Percentiles rank a stretch among this genome's conserved stretches.
Evolutionary conservation across 2,113 vertebrate genomes (phyloP).

Genomic region (Misgurnus anguillicaudatus): DNA sequence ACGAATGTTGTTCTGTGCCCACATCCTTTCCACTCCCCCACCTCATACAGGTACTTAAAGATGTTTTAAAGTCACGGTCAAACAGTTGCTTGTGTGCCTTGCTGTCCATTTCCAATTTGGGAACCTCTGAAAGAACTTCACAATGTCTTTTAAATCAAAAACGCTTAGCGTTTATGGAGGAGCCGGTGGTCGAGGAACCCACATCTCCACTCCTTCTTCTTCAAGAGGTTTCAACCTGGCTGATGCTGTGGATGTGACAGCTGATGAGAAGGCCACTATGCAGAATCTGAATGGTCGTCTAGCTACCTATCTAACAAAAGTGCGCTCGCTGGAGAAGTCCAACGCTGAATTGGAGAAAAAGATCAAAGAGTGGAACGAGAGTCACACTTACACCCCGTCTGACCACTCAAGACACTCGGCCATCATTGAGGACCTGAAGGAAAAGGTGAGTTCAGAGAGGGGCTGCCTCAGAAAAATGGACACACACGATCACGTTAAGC

Average conservation of each 20-base stretch:
- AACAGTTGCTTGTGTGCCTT: background rate
- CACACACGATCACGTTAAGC: too few species aligned
- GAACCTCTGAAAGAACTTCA: conserved; percentile 19
- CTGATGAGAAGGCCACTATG: conserved; percentile 74
- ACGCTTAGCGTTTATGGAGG: conserved; percentile 69
- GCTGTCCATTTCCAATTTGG: background rate
- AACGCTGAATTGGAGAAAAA: conserved; percentile 67
- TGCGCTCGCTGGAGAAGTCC: conserved; percentile 67
- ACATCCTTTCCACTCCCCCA: background rate
- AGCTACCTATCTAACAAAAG: conserved; percentile 71
- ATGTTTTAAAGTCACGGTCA: background rate
- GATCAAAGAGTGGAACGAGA: conserved; percentile 67
- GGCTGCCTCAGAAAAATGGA: too few species aligned
- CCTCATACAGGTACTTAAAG: conserved; percentile 54
- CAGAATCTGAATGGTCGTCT: conserved; percentile 76
- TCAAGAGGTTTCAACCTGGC: conserved; percentile 50
- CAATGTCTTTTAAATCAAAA: conserved; percentile 64
- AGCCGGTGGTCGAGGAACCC: conserved; percentile 64
- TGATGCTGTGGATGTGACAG: conserved; percentile 59
- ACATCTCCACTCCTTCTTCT: conserved; percentile 55
- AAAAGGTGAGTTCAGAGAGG: conserved; percentile 61
- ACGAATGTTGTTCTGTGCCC: background rate
- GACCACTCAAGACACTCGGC: conserved; percentile 64
- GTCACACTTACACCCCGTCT: conserved; percentile 43
- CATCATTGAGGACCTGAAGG: conserved; percentile 66